phyloP scores from a whole-genome alignment of 92 coral and sea anemone genomes.

The Porites lobata region DNA sequence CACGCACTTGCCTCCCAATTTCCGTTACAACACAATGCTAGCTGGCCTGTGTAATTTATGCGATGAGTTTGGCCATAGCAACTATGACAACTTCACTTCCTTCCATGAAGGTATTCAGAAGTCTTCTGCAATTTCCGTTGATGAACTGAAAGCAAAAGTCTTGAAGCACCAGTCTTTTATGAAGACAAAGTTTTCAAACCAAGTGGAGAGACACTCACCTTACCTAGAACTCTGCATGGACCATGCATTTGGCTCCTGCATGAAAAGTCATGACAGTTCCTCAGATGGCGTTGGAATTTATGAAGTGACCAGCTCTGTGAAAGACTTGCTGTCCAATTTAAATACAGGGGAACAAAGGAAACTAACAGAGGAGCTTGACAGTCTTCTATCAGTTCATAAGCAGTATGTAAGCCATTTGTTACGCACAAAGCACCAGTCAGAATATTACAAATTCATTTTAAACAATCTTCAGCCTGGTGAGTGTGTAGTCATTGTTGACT shows the following conservation, averaged over 20 bases:
- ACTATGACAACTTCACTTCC: conserved; percentile 9
- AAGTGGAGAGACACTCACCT: conserved; percentile 41
- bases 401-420: conserved; percentile 34
- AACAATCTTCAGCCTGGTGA: conserved; percentile 44
- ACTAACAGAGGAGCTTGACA: not conserved
- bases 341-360: not conserved
- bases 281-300: not conserved
- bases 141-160: not conserved
- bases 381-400: not conserved
- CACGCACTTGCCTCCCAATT: conserved; percentile 39
- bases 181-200: conserved; percentile 30
- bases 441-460: conserved; percentile 27
- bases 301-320: not conserved
- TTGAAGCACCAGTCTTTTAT: conserved; percentile 6
- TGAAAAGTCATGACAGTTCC: conserved; percentile 24
- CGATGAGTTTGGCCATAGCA: conserved; percentile 28
- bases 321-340: not conserved
- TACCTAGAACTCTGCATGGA: conserved; percentile 50
- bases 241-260: conserved; percentile 37
- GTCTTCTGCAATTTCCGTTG: not conserved
- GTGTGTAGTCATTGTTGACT: conserved; percentile 40
- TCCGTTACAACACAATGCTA: conserved; percentile 34
- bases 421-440: conserved; percentile 25
- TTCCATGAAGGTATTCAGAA: not conserved
- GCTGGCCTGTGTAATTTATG: conserved; percentile 46